phyloP scores from a whole-genome alignment of 2,888 invertebrate species.

The Euplagia quadripunctaria region DNA sequence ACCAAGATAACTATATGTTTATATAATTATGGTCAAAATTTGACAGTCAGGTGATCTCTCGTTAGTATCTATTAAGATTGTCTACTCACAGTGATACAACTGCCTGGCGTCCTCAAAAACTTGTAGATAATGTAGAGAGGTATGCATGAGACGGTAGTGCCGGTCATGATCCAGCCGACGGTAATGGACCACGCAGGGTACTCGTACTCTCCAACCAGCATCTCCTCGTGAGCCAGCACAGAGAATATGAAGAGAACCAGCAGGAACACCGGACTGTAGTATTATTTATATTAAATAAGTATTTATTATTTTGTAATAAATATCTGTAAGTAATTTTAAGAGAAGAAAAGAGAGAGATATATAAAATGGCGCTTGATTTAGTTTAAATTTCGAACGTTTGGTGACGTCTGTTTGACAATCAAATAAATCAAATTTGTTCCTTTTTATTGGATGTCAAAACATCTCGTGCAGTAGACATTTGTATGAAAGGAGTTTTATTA shows the following conservation, averaged over 20 bases:
- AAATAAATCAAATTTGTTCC: too few species aligned
- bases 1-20: too few species aligned
- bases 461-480: too few species aligned
- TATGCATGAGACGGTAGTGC: slow-evolving; percentile 94
- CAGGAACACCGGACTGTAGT: slow-evolving; percentile 92
- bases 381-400: too few species aligned
- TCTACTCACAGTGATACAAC: slow-evolving; percentile 63
- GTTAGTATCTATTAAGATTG: background rate
- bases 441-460: too few species aligned
- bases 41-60: too few species aligned
- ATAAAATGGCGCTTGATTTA: too few species aligned
- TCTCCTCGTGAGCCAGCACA: slow-evolving; percentile 92
- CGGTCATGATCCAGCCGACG: slow-evolving; percentile 94
- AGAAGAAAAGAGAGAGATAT: background rate
- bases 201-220: slow-evolving; percentile 91
- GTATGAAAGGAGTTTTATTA: too few species aligned
- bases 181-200: slow-evolving; percentile 94
- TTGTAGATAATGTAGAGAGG: slow-evolving; percentile 94
- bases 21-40: too few species aligned
- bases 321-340: too few species aligned
- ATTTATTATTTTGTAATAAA: too few species aligned
- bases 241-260: slow-evolving; percentile 95
- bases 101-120: slow-evolving; percentile 90
- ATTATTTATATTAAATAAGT: background rate
- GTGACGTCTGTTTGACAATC: too few species aligned